These are phyloP conservation scores for Empis livida DNA, from an alignment of 2,888 invertebrate species.

Conservation along the genomic window DNA sequence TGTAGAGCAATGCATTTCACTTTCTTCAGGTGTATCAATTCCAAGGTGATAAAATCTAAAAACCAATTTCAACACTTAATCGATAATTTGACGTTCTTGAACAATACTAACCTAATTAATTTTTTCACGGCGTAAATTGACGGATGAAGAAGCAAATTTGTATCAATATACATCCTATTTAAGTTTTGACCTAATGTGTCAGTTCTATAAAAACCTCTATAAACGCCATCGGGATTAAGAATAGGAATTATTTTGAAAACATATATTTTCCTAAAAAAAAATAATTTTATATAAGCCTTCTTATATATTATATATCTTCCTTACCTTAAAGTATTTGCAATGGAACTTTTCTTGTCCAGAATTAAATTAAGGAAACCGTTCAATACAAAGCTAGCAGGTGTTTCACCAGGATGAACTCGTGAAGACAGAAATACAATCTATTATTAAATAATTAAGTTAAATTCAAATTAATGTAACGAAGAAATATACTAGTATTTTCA, in stretches of 20 bases:
- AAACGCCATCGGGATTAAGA: slow-evolving; percentile 84
- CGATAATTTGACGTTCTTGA: too few species aligned
- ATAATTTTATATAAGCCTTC: neutral
- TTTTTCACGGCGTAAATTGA: slow-evolving; percentile 75
- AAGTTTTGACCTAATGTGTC: slow-evolving; percentile 80
- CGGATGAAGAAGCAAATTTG: slow-evolving; percentile 60
- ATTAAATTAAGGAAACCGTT: slow-evolving; percentile 77
- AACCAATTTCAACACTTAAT: neutral
- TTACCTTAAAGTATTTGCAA: slow-evolving; percentile 53
- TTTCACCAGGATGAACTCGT: slow-evolving; percentile 85
- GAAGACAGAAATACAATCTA: slow-evolving; percentile 76
- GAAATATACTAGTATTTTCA: too few species aligned
- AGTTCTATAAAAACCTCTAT: slow-evolving; percentile 71
- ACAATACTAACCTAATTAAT: slow-evolving; percentile 42
- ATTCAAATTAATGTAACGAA: neutral
- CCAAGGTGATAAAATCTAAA: slow-evolving; percentile 56
- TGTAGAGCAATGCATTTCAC: neutral
- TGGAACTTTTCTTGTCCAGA: slow-evolving; percentile 57
- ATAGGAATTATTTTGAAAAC: slow-evolving; percentile 87
- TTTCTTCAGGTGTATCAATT: slow-evolving; percentile 37
- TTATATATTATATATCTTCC: neutral
- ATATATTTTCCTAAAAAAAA: slow-evolving; percentile 40
- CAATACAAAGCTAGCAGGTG: slow-evolving; percentile 80
- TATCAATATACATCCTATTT: slow-evolving; percentile 75
- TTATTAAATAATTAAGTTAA: slow-evolving; percentile 10